Evolutionary conservation across 23 tunicate genomes (phyloP).

Genomic region (Halocynthia roretzi): DNA sequence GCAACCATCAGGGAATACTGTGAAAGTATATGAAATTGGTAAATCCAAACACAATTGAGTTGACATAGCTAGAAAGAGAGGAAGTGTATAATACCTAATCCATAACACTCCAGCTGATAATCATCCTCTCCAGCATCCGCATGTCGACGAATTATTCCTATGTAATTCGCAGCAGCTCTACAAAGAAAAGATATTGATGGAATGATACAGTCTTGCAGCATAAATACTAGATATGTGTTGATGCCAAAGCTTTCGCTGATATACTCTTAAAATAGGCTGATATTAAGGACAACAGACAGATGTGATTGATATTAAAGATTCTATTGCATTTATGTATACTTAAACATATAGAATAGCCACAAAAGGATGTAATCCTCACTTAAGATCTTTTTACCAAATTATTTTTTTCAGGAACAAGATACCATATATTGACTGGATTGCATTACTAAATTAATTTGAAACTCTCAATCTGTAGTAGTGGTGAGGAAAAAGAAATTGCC

Average conservation of each 20-base stretch:
- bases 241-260: not conserved
- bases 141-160: not conserved
- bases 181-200: not conserved
- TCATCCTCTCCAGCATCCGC: slow-evolving; percentile 3
- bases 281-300: too few relatives aligned
- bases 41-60: not conserved
- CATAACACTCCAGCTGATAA: slow-evolving; percentile 15
- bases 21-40: not conserved
- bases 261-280: too few relatives aligned
- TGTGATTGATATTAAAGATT: too few relatives aligned
- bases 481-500: too few relatives aligned
- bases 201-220: not conserved
- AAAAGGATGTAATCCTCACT: too few relatives aligned
- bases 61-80: not conserved
- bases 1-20: slow-evolving; percentile 7
- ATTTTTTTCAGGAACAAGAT: too few relatives aligned
- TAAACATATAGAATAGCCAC: too few relatives aligned
- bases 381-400: too few relatives aligned
- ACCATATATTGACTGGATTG: too few relatives aligned
- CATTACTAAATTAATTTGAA: too few relatives aligned
- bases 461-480: too few relatives aligned
- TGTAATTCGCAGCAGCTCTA: slow-evolving; percentile 1
- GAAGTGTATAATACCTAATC: not conserved
- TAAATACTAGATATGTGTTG: not conserved
- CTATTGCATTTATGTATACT: too few relatives aligned